Base-by-base conservation (phyloP, 2,797 vertebrate genomes). In the Hozukius guyotensis region DNA sequence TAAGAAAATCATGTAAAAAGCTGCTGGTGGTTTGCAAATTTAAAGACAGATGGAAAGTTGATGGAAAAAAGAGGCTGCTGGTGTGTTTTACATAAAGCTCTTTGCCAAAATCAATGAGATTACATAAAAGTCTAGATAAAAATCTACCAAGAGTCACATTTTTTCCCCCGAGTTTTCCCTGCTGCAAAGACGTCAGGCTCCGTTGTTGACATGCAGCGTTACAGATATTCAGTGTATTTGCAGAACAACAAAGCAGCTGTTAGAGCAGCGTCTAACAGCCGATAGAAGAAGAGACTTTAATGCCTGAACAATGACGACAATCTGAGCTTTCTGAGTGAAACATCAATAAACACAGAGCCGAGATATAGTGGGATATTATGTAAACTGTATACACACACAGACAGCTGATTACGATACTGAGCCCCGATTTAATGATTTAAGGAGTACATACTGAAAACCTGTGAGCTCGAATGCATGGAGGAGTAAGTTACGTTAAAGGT, bases 241-340 rank as follows among this genome's bases (percentile, higher is more conserved):
- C 22, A 52, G 29, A 49, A 24, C 24, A 46, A 69, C 57, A 66
- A 62, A 75, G 31, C 75, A 38, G 55, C 12, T 64, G 70, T 70
- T 24, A 59, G 32, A 46, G 6, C 42, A 6, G 64, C 13, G 0
- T 25, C 55, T 8, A 32, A 20, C 49, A 77, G 69, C 61, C 49
- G 55, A 75, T 34, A n/a, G 46, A 64, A 25, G 56, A 57, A 12
- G 46, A 72, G 27, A 34, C 61, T 81, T 57, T 67, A 72, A 72
- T 27, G 60, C 71, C 75, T 31, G 46, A 42, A 65, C 57, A 31
- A 25, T 57, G 4, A 60, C 1, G 8, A 38, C 12, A 61, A 64
- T 56, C 52, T 62, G 78, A 77, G 63, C 52, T 61, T n/a, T 56
- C 46, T 32, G 9, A 38, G n/a, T 42, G 34, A 77, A 71, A 38